A percentile compares a stretch with the other conserved stretches of the same genome.
Conservation (phyloP, 2,113 vertebrate species). For the Chunga burmeisteri region DNA sequence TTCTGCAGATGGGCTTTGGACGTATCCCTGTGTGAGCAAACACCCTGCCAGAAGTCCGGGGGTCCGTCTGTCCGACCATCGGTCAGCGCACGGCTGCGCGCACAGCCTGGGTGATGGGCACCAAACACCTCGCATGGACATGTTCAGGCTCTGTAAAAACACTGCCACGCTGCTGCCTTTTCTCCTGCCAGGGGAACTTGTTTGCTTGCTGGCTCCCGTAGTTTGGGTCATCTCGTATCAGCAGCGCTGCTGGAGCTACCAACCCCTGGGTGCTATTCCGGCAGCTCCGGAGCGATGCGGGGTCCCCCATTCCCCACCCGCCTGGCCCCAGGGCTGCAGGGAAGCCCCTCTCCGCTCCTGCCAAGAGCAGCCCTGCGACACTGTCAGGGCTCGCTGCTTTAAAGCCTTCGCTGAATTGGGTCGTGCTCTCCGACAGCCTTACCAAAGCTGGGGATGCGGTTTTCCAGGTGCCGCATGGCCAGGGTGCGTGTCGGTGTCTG, state of each 20-base stretch:
- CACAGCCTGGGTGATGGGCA: rapidly evolving
- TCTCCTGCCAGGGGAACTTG: not conserved
- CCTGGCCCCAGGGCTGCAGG: not conserved
- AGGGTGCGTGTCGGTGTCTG: not conserved
- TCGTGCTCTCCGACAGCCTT: not conserved
- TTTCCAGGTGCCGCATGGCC: not conserved
- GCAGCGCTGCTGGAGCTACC: not conserved
- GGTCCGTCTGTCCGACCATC: rapidly evolving
- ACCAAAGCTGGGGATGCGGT: not conserved
- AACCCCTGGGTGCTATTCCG: rapidly evolving
- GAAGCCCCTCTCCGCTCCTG: rapidly evolving
- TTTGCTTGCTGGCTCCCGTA: not conserved
- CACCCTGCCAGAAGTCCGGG: not conserved
- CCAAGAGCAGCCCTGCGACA: not conserved
- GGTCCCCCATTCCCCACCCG: rapidly evolving
- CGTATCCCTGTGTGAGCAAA: not conserved
- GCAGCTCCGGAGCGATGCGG: not conserved
- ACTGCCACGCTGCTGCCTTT: not conserved
- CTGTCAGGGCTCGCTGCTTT: rapidly evolving
- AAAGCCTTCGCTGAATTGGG: not conserved
- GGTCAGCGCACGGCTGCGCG: rapidly evolving
- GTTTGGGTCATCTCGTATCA: rapidly evolving
- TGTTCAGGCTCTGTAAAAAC: rapidly evolving
- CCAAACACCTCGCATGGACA: rapidly evolving
- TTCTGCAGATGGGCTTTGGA: not conserved